phyloP scores from a whole-genome alignment of 2,797 vertebrate species.

The Phyllotis vaccarum region DNA sequence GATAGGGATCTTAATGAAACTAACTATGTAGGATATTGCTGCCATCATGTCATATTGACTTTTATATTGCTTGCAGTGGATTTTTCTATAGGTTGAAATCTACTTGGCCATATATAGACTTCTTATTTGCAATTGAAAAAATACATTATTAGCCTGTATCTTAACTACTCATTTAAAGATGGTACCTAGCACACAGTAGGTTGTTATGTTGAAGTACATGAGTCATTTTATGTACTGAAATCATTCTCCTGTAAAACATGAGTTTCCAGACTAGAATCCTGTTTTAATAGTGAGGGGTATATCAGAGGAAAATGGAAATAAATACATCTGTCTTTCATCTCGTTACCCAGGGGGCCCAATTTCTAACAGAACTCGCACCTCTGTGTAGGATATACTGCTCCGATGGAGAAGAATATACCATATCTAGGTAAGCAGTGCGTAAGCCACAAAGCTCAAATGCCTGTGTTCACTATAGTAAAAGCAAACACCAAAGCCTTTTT shows the following conservation, averaged over 20 bases:
- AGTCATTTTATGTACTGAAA: neutral
- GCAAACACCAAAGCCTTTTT: neutral
- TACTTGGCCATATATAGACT: conserved; percentile 15
- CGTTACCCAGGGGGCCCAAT: conserved; percentile 94
- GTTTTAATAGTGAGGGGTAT: neutral
- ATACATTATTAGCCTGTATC: neutral
- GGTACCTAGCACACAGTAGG: neutral
- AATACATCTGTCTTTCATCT: conserved; percentile 49
- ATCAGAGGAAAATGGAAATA: conserved; percentile 35
- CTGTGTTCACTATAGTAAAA: neutral
- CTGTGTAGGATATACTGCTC: conserved; percentile 96
- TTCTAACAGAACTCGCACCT: conserved; percentile 97
- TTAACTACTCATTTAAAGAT: conserved; percentile 10
- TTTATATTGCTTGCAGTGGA: conserved; percentile 15
- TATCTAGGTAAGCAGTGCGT: conserved; percentile 93
- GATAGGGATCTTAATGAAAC: neutral
- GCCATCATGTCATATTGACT: neutral
- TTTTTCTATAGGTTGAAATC: conserved; percentile 19
- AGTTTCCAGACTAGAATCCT: conserved; percentile 22
- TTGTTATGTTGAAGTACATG: neutral
- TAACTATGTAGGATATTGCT: neutral
- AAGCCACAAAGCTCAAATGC: neutral
- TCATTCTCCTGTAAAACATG: conserved; percentile 59
- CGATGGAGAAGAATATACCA: conserved; percentile 95
- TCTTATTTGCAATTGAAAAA: conserved; percentile 35